A percentile compares a stretch with the other conserved stretches of the same genome.
Evolutionary conservation across 2,888 invertebrate genomes (phyloP).

Genomic region (Creontiades dilutus): DNA sequence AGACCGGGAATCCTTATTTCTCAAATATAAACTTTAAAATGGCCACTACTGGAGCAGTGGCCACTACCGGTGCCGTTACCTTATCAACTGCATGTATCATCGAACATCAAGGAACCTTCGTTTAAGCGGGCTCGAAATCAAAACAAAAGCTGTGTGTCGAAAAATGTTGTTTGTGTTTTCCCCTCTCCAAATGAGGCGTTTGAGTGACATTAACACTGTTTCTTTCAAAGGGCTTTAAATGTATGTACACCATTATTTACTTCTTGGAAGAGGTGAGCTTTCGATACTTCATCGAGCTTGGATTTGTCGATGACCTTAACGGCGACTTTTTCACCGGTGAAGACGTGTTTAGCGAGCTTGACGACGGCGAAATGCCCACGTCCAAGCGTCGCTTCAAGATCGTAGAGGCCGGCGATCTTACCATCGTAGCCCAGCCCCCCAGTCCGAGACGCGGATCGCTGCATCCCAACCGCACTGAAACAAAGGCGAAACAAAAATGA

Average conservation of each 20-base stretch:
- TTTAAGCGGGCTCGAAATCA: too few species aligned
- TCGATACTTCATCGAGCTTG: constrained; percentile 96
- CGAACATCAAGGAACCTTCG: too few species aligned
- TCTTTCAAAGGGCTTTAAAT: too few species aligned
- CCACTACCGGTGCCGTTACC: too few species aligned
- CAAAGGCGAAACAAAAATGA: background rate
- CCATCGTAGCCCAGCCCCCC: constrained; percentile 82
- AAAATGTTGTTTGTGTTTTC: too few species aligned
- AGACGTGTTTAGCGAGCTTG: constrained; percentile 97
- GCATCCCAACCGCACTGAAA: constrained; percentile 69
- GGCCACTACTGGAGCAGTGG: too few species aligned
- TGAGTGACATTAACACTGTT: too few species aligned
- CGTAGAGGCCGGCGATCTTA: constrained; percentile 97
- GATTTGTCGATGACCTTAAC: constrained; percentile 99
- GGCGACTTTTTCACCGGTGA: constrained; percentile 98
- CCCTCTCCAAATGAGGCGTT: too few species aligned
- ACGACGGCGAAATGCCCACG: constrained; percentile 99
- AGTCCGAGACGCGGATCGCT: constrained; percentile 68
- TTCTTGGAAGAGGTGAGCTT: constrained; percentile 97
- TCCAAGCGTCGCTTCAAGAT: constrained; percentile 97
- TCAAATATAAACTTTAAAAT: too few species aligned
- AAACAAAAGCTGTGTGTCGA: too few species aligned
- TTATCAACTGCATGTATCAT: too few species aligned
- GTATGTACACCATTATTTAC: constrained; percentile 79
- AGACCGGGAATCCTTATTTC: too few species aligned